These are phyloP conservation scores for Salvator merianae DNA, from an alignment of 2,113 vertebrate species.

Conservation along the genomic window DNA sequence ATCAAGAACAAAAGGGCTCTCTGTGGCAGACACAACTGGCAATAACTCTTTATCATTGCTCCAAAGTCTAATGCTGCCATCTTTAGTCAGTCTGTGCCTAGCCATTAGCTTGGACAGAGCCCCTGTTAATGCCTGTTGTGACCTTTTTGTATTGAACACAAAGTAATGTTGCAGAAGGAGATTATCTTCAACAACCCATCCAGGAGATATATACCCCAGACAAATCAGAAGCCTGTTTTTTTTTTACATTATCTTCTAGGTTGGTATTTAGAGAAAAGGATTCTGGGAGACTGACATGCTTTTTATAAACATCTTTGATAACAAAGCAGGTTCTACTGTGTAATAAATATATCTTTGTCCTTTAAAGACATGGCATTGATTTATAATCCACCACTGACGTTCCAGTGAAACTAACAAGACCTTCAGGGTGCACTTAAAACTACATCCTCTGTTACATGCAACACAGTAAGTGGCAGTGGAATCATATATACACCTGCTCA, in stretches of 20 bases:
- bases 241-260: slow-evolving; percentile 27
- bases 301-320: slow-evolving; percentile 34
- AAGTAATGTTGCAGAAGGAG: slow-evolving; percentile 15
- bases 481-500: background rate
- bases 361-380: slow-evolving; percentile 54
- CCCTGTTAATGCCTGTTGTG: background rate
- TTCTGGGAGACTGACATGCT: background rate
- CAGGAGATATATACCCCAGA: slow-evolving; percentile 25
- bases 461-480: slow-evolving; percentile 13
- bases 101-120: background rate
- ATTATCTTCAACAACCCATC: slow-evolving; percentile 29
- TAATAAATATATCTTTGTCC: slow-evolving; percentile 53
- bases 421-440: slow-evolving; percentile 30
- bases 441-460: background rate
- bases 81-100: slow-evolving; percentile 14
- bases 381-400: slow-evolving; percentile 36
- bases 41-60: slow-evolving; percentile 1
- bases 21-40: background rate
- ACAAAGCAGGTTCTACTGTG: background rate
- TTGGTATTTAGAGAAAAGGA: rapidly evolving
- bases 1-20: slow-evolving; percentile 26
- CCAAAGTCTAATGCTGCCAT: slow-evolving; percentile 6
- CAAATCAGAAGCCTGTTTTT: background rate
- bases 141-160: slow-evolving; percentile 35
- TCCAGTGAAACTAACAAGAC: slow-evolving; percentile 49